Evolutionary conservation across 2,113 vertebrate species (phyloP), one percentile per base, ranked within the genome.

Genomic region (Cryptoleucopteryx plumbea): DNA sequence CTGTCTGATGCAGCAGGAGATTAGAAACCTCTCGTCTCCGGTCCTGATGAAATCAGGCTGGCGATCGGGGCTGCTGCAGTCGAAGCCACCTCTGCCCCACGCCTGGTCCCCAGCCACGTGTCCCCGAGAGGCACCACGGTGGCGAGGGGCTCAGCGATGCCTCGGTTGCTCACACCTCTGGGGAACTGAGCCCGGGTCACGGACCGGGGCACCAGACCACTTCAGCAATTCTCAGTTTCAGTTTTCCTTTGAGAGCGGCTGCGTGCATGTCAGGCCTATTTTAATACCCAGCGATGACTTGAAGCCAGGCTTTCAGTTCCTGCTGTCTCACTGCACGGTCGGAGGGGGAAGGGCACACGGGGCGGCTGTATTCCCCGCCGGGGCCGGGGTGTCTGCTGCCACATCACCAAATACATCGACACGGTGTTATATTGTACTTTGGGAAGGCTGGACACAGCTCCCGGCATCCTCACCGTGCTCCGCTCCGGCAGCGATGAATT

Each of bases 281-380:
- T 74, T 95, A 74, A 90, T 95, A 96, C 93, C 96, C 90, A 48
- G 93, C 86, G 18, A 66, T 91, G 84, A 94, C 94, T 95, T 72
- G 93, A 94, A 97, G 96, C 88, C 95, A 74, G 87, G 96, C 96
- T 98, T 98, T 98, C 98, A 5, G 98, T 98, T 98, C 98, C 98
- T 96, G 78, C 95, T 93, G 88, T 40, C 70, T 34, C 92, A 16
- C 82, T 93, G 92, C 83, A 10, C 6, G 7, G 23, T 43, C 26
- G 4, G 88, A 36, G 95, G 91, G 96, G 96, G 94, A 92, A 95
- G 93, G 96, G 94, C n/a, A 22, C 62, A 14, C 38, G 48, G 93
- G 94, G 72, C 4, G 9, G 93, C 61, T 81, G 25, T 17, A 1
- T 74, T 36, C 87, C 91, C 84, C 20, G 0, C 80, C 55, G 32